phyloP scores from a whole-genome alignment of 2,113 vertebrate species.

The Synodontis membranacea region DNA sequence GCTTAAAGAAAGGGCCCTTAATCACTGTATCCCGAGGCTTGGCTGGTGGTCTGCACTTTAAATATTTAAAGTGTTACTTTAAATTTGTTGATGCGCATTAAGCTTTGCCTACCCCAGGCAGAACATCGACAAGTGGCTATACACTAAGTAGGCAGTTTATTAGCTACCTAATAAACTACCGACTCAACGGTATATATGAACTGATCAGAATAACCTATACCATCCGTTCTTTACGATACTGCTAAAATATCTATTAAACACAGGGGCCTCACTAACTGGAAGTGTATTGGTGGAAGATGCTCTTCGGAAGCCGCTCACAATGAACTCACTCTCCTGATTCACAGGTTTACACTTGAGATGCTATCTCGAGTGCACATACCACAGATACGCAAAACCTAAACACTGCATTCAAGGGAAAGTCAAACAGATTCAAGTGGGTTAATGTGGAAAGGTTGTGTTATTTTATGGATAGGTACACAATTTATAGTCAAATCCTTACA shows the following conservation, averaged over 20 bases:
- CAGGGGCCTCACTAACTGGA: constrained; percentile 53
- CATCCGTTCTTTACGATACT: constrained; percentile 48
- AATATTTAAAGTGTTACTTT: constrained; percentile 17
- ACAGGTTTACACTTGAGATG: constrained; percentile 53
- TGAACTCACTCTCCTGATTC: constrained; percentile 32
- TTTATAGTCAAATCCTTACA: constrained; percentile 42
- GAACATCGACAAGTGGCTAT: constrained; percentile 34
- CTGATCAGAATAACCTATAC: constrained; percentile 9
- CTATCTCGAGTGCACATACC: constrained; percentile 51
- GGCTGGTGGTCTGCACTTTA: constrained; percentile 27
- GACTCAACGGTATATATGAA: not conserved
- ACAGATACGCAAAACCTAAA: constrained; percentile 50
- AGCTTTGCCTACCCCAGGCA: not conserved
- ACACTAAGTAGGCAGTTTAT: constrained; percentile 22
- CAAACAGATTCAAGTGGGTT: constrained; percentile 48
- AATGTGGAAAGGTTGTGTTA: constrained; percentile 47
- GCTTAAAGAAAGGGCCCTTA: constrained; percentile 6
- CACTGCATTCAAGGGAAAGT: constrained; percentile 46
- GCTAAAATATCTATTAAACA: constrained; percentile 39
- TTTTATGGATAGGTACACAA: constrained; percentile 52
- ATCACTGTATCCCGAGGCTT: constrained; percentile 15
- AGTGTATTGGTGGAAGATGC: constrained; percentile 49
- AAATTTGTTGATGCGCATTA: constrained; percentile 5
- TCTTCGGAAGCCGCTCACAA: constrained; percentile 35
- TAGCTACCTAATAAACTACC: not conserved